A percentile compares a stretch with the other conserved stretches of the same genome.
These are phyloP conservation scores for Rhinoptilus africanus DNA, from an alignment of 2,113 vertebrate species.

Conservation along the genomic window DNA sequence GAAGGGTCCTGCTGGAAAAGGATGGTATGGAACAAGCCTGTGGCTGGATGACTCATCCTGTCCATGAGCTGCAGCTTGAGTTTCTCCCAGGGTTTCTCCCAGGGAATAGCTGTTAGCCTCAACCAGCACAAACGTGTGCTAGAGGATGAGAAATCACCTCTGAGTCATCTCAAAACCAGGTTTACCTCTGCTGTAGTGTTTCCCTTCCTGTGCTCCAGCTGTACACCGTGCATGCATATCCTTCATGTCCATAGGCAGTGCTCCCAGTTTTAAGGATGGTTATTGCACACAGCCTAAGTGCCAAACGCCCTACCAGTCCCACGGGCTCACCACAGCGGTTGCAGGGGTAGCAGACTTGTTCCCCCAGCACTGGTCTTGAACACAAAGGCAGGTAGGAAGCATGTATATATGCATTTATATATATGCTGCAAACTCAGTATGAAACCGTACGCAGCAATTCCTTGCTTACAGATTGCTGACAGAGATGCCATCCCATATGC, in stretches of 20 bases:
- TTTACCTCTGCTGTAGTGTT: not conserved
- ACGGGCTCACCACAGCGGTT: fast-evolving
- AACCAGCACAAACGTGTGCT: not conserved
- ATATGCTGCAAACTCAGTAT: not conserved
- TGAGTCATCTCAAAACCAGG: not conserved
- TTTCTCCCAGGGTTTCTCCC: not conserved
- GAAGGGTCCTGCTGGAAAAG: not conserved
- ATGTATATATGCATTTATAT: not conserved
- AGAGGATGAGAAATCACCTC: not conserved
- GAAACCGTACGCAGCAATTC: not conserved
- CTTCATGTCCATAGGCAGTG: not conserved
- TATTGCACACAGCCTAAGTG: too few relatives aligned
- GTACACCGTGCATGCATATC: not conserved
- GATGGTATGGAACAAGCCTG: not conserved
- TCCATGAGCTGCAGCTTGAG: not conserved
- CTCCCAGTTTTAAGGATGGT: not conserved
- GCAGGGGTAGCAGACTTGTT: not conserved
- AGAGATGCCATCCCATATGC: not conserved
- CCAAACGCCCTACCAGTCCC: not conserved
- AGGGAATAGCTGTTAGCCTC: not conserved
- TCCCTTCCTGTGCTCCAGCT: not conserved
- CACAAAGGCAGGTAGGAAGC: not conserved
- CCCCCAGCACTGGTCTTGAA: not conserved
- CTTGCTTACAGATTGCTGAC: not conserved
- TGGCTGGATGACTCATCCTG: not conserved